These are phyloP conservation scores for Plumapathes pennacea DNA, from an alignment of 92 coral and sea anemone genomes.

Conservation along the genomic window DNA sequence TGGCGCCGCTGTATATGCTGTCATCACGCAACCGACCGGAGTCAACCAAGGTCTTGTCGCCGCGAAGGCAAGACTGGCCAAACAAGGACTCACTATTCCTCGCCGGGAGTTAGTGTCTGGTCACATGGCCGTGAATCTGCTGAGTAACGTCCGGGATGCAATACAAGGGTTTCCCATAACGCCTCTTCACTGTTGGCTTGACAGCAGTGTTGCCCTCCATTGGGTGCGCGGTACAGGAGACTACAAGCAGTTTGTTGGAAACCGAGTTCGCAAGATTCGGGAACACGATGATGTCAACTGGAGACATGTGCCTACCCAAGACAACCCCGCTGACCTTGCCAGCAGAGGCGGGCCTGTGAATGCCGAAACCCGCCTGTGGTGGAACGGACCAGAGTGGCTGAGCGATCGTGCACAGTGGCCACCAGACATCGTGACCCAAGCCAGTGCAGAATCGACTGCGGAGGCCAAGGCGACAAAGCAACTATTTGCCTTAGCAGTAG, in stretches of 20 bases:
- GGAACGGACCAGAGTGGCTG: constrained; percentile 73
- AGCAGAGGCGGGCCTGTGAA: constrained; percentile 53
- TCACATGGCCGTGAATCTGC: constrained; percentile 58
- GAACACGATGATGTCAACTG: constrained; percentile 53
- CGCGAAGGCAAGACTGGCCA: constrained; percentile 51
- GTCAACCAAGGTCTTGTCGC: constrained; percentile 33
- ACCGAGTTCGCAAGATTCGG: constrained; percentile 54
- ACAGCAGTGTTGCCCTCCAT: constrained; percentile 62
- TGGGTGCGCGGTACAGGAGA: constrained; percentile 64
- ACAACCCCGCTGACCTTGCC: constrained; percentile 66
- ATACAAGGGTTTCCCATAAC: constrained; percentile 55
- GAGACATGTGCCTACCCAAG: constrained; percentile 55
- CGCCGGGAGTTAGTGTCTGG: constrained; percentile 57
- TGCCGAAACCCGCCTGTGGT: constrained; percentile 44
- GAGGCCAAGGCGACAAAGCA: constrained; percentile 56
- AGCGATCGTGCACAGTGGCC: constrained; percentile 58
- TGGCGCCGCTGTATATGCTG: constrained; percentile 51
- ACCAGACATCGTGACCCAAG: constrained; percentile 35
- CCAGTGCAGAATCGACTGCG: constrained; percentile 50
- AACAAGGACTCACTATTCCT: constrained; percentile 61
- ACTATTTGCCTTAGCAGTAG: constrained; percentile 59
- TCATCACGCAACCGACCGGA: constrained; percentile 24
- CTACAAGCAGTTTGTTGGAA: constrained; percentile 64
- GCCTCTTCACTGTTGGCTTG: constrained; percentile 58
- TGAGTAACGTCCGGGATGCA: constrained; percentile 53